phyloP scores from a whole-genome alignment of 2,797 vertebrate species.

The Hoplostethus mediterraneus region DNA sequence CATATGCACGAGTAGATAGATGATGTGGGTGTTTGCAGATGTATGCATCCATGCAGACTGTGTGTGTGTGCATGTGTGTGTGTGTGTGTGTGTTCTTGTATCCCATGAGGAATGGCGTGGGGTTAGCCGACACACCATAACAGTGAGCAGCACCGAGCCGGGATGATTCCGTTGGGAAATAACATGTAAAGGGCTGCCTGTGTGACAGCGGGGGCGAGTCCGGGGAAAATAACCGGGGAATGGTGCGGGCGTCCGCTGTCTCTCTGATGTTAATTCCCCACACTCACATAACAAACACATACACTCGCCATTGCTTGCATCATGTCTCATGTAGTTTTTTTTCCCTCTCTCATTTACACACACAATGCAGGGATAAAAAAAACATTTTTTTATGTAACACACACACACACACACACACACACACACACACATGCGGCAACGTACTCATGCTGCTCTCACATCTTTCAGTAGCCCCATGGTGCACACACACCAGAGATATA shows the following conservation, averaged over 20 bases:
- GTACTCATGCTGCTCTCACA: conserved; percentile 11
- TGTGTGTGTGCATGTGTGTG: conserved; percentile 11
- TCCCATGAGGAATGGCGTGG: conserved; percentile 50
- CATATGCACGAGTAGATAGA: not conserved
- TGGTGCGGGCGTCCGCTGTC: conserved; percentile 39
- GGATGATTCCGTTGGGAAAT: conserved; percentile 73
- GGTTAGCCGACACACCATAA: conserved; percentile 56
- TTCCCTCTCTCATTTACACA: conserved; percentile 1
- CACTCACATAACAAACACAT: conserved; percentile 23
- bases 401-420: too few relatives aligned
- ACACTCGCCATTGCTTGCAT: conserved; percentile 27
- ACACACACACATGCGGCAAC: not conserved
- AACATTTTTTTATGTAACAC: not conserved
- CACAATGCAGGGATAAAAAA: conserved; percentile 5
- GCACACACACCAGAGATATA: conserved; percentile 20
- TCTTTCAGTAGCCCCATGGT: conserved; percentile 8
- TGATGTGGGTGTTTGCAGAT: conserved; percentile 7
- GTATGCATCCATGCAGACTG: conserved; percentile 19
- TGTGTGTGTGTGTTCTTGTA: conserved; percentile 22
- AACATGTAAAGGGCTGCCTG: conserved; percentile 71
- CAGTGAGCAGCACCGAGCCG: conserved; percentile 68
- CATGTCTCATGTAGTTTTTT: not conserved
- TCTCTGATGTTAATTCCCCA: conserved; percentile 63
- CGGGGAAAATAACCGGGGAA: conserved; percentile 70
- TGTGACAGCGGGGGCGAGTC: conserved; percentile 59